phyloP scores from a whole-genome alignment of 1,140 invertebrate genomes.

The Epicauta chinensis region DNA sequence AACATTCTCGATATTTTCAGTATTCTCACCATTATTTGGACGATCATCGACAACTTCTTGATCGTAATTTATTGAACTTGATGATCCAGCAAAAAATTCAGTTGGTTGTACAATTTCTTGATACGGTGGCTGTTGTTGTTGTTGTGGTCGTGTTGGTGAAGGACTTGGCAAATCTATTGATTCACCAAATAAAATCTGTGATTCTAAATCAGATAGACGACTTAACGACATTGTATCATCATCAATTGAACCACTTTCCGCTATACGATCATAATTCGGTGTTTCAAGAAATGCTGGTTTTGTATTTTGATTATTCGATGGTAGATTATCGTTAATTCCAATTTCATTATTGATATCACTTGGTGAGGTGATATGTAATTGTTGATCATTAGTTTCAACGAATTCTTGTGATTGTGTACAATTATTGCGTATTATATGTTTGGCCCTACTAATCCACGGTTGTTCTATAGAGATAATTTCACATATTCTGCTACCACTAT shows the following conservation, averaged over 20 bases:
- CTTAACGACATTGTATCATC: constrained; percentile 11
- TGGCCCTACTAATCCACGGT: constrained; percentile 33
- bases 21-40: no score
- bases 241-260: constrained; percentile 14
- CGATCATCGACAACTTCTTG: no score
- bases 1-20: no score
- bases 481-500: constrained; percentile 27
- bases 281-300: background rate
- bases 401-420: constrained; percentile 39
- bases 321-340: background rate
- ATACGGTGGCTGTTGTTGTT: background rate
- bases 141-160: background rate
- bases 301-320: background rate
- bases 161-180: background rate
- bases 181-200: constrained; percentile 29
- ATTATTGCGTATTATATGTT: constrained; percentile 39
- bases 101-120: no score
- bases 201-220: constrained; percentile 31
- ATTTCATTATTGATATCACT: constrained; percentile 23
- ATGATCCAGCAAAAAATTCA: no score
- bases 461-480: constrained; percentile 35
- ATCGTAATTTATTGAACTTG: no score
- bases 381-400: constrained; percentile 17
- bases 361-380: no score
- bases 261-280: constrained; percentile 27